These are phyloP conservation scores for Lagorchestes hirsutus DNA, from an alignment of 2,797 vertebrate genomes.

Conservation along the genomic window DNA sequence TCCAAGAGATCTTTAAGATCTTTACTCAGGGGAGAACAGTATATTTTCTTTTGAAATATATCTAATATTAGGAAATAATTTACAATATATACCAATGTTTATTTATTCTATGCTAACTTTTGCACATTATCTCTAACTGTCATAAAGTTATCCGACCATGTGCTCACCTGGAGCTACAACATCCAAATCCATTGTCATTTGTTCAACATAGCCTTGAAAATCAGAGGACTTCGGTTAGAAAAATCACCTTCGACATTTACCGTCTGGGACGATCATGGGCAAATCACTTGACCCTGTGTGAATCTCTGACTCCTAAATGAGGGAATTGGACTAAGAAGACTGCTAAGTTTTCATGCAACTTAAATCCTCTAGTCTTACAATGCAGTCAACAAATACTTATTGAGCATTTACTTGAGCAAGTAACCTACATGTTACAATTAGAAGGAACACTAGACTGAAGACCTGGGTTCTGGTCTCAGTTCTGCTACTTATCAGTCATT, in stretches of 20 bases:
- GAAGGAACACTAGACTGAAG: no score
- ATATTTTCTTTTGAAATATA: slow-evolving; percentile 3
- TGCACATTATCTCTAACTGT: slow-evolving; percentile 5
- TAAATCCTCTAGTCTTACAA: neutral
- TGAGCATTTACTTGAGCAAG: neutral
- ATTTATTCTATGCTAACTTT: slow-evolving; percentile 12
- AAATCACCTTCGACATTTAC: neutral
- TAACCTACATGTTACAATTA: neutral
- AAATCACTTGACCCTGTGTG: neutral
- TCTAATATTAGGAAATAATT: slow-evolving; percentile 3
- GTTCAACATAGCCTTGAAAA: neutral
- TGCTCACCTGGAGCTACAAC: neutral
- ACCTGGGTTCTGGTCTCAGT: no score
- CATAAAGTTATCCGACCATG: neutral
- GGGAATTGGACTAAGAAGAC: neutral
- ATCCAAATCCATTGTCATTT: neutral
- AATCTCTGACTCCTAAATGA: neutral
- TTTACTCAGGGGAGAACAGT: neutral
- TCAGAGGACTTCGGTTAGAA: neutral
- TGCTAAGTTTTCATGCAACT: neutral
- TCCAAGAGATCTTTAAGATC: neutral
- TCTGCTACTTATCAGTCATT: no score
- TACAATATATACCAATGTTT: neutral
- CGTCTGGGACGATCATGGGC: neutral
- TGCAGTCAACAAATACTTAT: neutral